phyloP scores from a whole-genome alignment of 2,113 vertebrate genomes.

The Gallinago jamesoni region DNA sequence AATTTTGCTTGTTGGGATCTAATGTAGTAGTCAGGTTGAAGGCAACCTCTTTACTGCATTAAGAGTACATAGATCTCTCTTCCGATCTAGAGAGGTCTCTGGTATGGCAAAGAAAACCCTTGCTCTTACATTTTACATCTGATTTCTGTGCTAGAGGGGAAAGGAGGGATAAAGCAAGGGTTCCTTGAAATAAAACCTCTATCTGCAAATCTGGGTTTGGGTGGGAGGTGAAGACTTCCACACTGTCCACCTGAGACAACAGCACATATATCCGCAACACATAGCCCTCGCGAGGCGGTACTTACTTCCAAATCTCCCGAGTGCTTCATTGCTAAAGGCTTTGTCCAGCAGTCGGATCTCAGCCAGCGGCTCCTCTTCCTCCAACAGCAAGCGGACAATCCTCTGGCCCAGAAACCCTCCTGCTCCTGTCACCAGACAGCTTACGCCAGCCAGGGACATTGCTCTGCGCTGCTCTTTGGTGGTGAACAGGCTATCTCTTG shows the following conservation, averaged over 20 bases:
- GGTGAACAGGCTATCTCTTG: not conserved
- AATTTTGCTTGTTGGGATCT: not conserved
- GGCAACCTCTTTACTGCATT: not conserved
- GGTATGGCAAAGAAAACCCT: not conserved
- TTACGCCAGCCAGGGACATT: conserved; percentile 78
- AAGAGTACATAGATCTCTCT: not conserved
- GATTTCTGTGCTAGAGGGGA: not conserved
- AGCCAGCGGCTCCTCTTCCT: conserved; percentile 78
- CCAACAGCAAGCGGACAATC: conserved; percentile 79
- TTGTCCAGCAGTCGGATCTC: conserved; percentile 87
- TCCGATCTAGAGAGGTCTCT: not conserved
- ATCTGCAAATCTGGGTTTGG: not conserved
- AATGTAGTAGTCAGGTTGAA: not conserved
- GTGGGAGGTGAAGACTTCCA: not conserved
- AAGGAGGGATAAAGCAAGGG: not conserved
- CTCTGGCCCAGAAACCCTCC: conserved; percentile 87
- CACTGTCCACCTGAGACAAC: not conserved
- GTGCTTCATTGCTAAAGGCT: conserved; percentile 59
- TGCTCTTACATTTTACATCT: not conserved
- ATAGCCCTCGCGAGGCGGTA: not conserved
- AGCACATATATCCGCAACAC: rapidly evolving
- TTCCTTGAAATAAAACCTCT: not conserved
- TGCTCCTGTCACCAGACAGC: conserved; percentile 90
- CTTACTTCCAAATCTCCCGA: conserved; percentile 69
- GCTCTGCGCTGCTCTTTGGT: not conserved